A percentile compares a stretch with the other conserved stretches of the same genome.
These are phyloP conservation scores for Drosophila ambigua DNA, from an alignment of 1,140 invertebrate species.

Conservation along the genomic window DNA sequence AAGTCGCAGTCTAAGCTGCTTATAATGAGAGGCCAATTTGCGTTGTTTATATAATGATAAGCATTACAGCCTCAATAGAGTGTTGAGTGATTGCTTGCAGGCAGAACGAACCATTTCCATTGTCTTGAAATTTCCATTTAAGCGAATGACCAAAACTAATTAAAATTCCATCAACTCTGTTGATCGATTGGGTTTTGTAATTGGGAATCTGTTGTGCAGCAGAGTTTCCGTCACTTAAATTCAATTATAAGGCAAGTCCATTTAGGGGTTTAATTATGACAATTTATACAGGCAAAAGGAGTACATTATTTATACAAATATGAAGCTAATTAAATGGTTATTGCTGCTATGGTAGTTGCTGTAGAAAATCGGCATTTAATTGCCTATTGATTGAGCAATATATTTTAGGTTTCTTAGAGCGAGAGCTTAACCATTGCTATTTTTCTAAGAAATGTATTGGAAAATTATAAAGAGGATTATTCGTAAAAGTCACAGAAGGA, in stretches of 20 bases:
- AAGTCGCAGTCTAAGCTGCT: slow-evolving; percentile 9
- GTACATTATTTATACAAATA: too few species aligned
- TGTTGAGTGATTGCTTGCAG: neutral
- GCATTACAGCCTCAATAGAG: neutral
- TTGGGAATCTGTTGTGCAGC: neutral
- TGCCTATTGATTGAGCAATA: too few species aligned
- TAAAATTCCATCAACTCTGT: slow-evolving; percentile 35
- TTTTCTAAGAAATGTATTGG: too few species aligned
- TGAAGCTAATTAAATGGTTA: too few species aligned
- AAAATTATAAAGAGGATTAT: too few species aligned
- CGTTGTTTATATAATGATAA: slow-evolving; percentile 14
- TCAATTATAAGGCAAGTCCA: neutral
- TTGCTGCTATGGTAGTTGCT: too few species aligned
- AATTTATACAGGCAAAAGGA: too few species aligned
- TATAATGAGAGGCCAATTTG: slow-evolving; percentile 30
- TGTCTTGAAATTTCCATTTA: slow-evolving; percentile 15
- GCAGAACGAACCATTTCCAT: neutral
- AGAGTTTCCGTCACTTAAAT: neutral
- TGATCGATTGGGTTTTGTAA: slow-evolving; percentile 30
- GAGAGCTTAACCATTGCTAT: too few species aligned
- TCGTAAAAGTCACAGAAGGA: too few species aligned
- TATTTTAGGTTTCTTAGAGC: too few species aligned
- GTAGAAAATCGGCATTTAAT: too few species aligned
- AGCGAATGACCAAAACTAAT: slow-evolving; percentile 26
- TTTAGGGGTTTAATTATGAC: too few species aligned